Conservation (phyloP, 1,140 invertebrate species). For the Drosophila ohnishii region DNA sequence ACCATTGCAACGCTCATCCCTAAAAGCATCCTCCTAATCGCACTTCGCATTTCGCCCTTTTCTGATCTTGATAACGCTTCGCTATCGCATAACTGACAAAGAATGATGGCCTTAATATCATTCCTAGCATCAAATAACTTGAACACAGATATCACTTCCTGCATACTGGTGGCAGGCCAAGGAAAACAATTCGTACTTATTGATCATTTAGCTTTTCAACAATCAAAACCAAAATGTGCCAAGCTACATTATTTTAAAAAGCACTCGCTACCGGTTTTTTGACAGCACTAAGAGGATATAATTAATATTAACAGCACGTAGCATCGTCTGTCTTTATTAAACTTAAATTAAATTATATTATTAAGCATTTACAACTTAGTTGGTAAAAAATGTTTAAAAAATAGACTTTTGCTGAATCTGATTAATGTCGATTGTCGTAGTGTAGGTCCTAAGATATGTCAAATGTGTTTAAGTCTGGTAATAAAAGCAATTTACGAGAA, state of each 20-base stretch:
- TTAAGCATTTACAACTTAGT: conserved; percentile 47
- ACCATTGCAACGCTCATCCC: conserved; percentile 20
- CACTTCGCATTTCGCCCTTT: conserved; percentile 2
- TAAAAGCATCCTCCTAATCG: conserved; percentile 7
- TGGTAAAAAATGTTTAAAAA: conserved; percentile 27
- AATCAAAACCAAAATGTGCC: conserved; percentile 61
- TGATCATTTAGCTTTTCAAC: conserved; percentile 36
- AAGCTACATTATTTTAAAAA: conserved; percentile 50
- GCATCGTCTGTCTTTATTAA: conserved; percentile 9
- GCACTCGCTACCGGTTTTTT: conserved; percentile 36
- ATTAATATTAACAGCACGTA: conserved; percentile 31
- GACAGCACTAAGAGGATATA: conserved; percentile 25
- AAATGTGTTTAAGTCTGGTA: conserved; percentile 26
- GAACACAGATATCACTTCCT: conserved; percentile 9
- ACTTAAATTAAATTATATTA: conserved; percentile 13
- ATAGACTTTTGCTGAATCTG: conserved; percentile 38
- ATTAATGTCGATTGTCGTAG: conserved; percentile 25
- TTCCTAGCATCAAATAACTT: conserved; percentile 14
- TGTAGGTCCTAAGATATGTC: conserved; percentile 30
- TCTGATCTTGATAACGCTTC: conserved; percentile 19
- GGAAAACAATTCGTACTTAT: conserved; percentile 24
- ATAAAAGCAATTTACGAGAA: conserved; percentile 26
- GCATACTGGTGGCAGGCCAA: conserved; percentile 30
- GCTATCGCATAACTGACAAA: conserved; percentile 18
- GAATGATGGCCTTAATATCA: conserved; percentile 5